Base-by-base conservation (phyloP, 2,113 vertebrate species). In the Rhea americana region DNA sequence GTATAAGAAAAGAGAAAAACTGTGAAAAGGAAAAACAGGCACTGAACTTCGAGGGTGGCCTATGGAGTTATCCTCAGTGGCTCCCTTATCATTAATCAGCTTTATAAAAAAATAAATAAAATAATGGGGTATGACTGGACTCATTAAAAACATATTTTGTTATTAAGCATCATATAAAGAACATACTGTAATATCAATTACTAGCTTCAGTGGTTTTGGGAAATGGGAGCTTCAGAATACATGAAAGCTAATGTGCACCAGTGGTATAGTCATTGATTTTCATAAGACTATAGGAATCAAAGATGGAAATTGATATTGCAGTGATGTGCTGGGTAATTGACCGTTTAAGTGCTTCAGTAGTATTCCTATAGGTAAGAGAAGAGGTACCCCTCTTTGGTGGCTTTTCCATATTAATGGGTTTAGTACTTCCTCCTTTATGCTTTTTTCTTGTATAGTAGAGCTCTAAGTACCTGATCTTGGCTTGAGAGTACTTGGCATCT, bases 41-140 rank as follows among this genome's bases (percentile, higher is more conserved):
- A 32, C 84, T 51, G 37, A 35, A 13, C 47, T 83, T 61, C 75
- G 47, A 61, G 25, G 41, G 25, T 17, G 72, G 59, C n/a, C 87
- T 6, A 2, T 50, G 63, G 50, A 90, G 26, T 80, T 73, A 53
- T 59, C 18, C 28, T 91, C 66, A 67, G 72, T 77, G 76, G 61
- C 39, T 93, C 89, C 43, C 77, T 93, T 89, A 68, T 68, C 32
- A 68, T 94, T 91, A 87, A 66, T 75, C 56, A 77, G 32, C 73
- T 88, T 90, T 80, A 83, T 91, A 80, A 90, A 93, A 94, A 94
- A 88, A 83, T 85, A 95, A 91, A 94, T 91, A 83, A 95, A 93
- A 95, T 80, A 93, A 72, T 91, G 73, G 72, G 25, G 58, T 90
- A 43, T 96, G 93, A 91, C 89, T 51, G 19, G 72, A 37, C 61